Percentiles rank a stretch among this genome's conserved stretches.
phyloP scores from a whole-genome alignment of 2,113 vertebrate genomes.

The Seriola quinqueradiata region DNA sequence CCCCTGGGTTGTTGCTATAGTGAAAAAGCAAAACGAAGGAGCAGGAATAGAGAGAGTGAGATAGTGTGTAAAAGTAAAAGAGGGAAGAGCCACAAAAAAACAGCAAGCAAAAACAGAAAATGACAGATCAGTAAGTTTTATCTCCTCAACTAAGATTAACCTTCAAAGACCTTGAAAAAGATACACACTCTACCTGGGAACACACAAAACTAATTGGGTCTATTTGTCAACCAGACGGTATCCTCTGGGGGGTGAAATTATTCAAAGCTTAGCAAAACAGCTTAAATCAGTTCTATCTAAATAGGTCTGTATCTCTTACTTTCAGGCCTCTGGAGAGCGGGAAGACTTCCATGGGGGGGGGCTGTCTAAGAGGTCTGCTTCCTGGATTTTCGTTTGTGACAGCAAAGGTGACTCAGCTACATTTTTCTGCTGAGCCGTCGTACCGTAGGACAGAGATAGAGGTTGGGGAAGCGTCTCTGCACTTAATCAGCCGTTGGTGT shows the following conservation, averaged over 20 bases:
- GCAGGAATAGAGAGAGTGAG: not conserved
- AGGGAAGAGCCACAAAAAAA: not conserved
- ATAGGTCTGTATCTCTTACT: conserved; percentile 31
- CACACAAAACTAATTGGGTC: conserved; percentile 41
- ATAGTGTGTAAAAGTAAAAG: not conserved
- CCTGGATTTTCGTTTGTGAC: conserved; percentile 55
- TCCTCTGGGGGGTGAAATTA: conserved; percentile 8
- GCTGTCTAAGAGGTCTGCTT: conserved; percentile 8
- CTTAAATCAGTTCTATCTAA: conserved; percentile 33
- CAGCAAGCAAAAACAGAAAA: not conserved
- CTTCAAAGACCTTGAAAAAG: conserved; percentile 26
- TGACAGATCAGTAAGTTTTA: conserved; percentile 19
- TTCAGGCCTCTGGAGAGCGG: conserved; percentile 23
- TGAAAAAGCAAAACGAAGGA: not conserved
- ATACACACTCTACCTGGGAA: conserved; percentile 3
- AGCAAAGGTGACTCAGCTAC: conserved; percentile 64
- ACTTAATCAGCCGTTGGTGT: conserved; percentile 54
- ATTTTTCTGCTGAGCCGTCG: conserved; percentile 64
- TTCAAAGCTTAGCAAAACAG: conserved; percentile 41
- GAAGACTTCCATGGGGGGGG: conserved; percentile 27
- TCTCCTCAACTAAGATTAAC: conserved; percentile 24
- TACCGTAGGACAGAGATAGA: conserved; percentile 24
- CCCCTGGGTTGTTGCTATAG: not conserved
- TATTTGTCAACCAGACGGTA: conserved; percentile 44
- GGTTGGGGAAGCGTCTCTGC: conserved; percentile 16